Evolutionary conservation across 2,888 invertebrate genomes (phyloP), one percentile per base, ranked within the genome.

Genomic region (Leptinotarsa peninsularis): DNA sequence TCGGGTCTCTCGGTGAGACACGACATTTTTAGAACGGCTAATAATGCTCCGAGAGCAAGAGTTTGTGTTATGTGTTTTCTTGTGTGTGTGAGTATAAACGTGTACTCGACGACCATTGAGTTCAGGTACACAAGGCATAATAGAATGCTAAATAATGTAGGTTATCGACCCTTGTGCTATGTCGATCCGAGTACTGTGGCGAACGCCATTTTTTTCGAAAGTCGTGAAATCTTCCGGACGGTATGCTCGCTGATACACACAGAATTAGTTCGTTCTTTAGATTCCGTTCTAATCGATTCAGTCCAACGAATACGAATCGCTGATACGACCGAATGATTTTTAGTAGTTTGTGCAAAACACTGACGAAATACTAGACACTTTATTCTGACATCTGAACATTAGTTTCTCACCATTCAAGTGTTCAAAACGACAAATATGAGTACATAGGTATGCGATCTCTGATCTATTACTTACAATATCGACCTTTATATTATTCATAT

Each of bases 121-220:
- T 84, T 83, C 85, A 85, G 85, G 85, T 85, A 85, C 84, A 85
- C 83, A 85, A 86, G 84, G 85, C 83, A 84, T 82, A 83, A 83
- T 83, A 83, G 83, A 88, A 87, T 87, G 86, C 85, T 87, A 88
- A 87, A 88, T 88, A 88, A 88, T 88, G 87, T 88, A 85, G 88
- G 88, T 88, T 88, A 88, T 88, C 88, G 88, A 88, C 88, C 88
- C 87, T 78, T 75, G 72, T 67, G 75, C 66, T 66, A 72, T 71
- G 73, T 60, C 50, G 76, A 63, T 63, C 69, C 69, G 74, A 74
- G 71, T 69, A 74, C 23, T 71, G 71, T 74, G 66, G 56, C 49
- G 69, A 73, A 73, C 73, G 71, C 67, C 63, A 66, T 72, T 76
- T 76, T 75, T 74, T 72, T 72, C 66, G 67, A 76, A 76, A 73